A percentile compares a stretch with the other conserved stretches of the same genome.
Evolutionary conservation across 64 coral and sea anemone genomes (phyloP).

Genomic region (Actinia equina): DNA sequence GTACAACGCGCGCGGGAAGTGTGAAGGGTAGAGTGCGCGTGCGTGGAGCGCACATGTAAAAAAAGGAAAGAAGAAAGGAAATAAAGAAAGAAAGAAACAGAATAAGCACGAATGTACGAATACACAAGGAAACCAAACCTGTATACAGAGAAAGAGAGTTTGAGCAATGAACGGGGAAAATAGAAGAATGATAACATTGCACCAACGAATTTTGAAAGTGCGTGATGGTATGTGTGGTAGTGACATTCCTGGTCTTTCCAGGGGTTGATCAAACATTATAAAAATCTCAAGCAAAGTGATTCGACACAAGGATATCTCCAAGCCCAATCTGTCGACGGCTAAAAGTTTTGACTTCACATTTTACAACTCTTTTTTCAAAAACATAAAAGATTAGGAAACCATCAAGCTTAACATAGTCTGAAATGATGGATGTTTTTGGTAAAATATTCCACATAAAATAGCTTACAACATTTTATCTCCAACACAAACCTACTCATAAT

Average conservation of each 20-base stretch:
- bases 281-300: not conserved
- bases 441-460: no score
- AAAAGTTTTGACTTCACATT: not conserved
- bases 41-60: no score
- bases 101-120: not conserved
- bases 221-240: not conserved
- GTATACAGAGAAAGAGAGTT: not conserved
- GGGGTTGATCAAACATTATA: not conserved
- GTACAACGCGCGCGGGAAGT: no score
- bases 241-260: not conserved
- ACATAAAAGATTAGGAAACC: no score
- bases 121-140: not conserved
- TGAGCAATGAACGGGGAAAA: no score
- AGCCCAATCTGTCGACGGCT: not conserved
- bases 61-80: not conserved
- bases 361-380: not conserved
- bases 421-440: no score
- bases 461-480: no score
- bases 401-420: no score
- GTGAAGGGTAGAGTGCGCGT: no score
- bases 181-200: not conserved
- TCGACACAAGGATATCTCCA: not conserved
- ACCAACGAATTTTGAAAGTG: not conserved
- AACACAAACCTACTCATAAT: no score
- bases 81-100: not conserved